Evolutionary conservation across 64 coral and sea anemone species (phyloP), one percentile per base, ranked within the genome.

Genomic region (Pocillopora damicornis): DNA sequence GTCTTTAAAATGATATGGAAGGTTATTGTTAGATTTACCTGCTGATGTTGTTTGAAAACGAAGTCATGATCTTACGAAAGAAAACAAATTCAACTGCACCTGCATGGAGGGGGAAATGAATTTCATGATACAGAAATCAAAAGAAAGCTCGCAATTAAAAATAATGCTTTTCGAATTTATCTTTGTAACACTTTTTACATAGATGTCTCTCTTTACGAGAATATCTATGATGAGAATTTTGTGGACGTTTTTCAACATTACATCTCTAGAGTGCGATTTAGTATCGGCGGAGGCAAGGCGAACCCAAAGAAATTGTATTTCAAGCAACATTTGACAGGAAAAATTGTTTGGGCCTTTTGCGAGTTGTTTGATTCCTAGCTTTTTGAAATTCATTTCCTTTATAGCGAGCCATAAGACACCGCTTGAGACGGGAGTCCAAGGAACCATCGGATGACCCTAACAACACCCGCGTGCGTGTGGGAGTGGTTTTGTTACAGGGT

Each of bases 401-500:
- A 10, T 79, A 75, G 74, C 81, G 36, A 15, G 69, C 67, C 72
- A 22, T 76, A 76, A 82, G 75, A 23, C 58, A 75, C 45, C 58
- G 81, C 4, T 73, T 76, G 59, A 76, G 80, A 37, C 60, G 63
- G 61, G 76, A 87, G 35, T 68, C 90, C 23, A 61, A n/a, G n/a
- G 90, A 87, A 35, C 59, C 9, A 58, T 38, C 38, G 58, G 16
- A 35, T 72, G 75, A 86, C 36, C 75, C 35, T 17, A 67, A 80
- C 75, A 64, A 77, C 58, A 78, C 63, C 25, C 75, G 58, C 14
- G 59, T 92, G 8, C 62, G 82, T 35, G 75, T 92, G 16, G 42
- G 90, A 60, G 90, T 92, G 16, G 90, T 87, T 9, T 15, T 92
- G 30, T 87, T 75, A 12, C 90, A 92, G 23, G 90, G 90, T 73